phyloP scores from a whole-genome alignment of 2,888 invertebrate genomes.

The Sclerodermus sp. region DNA sequence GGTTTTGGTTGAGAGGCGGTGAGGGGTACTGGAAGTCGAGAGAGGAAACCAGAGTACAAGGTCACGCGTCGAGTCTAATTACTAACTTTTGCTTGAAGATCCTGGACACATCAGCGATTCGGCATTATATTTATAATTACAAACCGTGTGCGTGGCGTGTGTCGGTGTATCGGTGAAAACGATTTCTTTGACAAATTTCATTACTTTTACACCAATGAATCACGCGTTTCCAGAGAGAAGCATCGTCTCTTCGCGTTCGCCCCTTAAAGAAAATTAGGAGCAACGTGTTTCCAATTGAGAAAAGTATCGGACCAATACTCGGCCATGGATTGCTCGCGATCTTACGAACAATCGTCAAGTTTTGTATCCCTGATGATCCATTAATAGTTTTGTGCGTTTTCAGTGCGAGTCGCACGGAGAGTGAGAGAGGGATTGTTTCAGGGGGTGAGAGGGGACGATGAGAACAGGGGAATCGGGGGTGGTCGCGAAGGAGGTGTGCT shows the following conservation, averaged over 20 bases:
- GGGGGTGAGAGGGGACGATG: conserved; percentile 11
- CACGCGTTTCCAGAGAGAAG: too few species aligned
- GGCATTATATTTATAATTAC: too few species aligned
- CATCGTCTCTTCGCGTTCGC: too few species aligned
- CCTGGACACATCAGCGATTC: conserved; percentile 2
- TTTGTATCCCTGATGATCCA: conserved; percentile 26
- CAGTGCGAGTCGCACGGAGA: conserved; percentile 38
- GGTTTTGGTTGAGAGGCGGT: conserved; percentile 37
- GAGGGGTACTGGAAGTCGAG: conserved; percentile 6
- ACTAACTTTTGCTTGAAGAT: conserved; percentile 50
- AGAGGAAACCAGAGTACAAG: conserved; percentile 46
- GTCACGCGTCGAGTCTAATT: conserved; percentile 56
- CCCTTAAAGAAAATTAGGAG: too few species aligned
- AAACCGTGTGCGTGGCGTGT: too few species aligned
- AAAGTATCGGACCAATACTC: too few species aligned
- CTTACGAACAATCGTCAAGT: neutral
- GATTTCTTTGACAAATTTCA: too few species aligned
- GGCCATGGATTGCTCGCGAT: too few species aligned
- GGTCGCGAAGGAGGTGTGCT: conserved; percentile 31
- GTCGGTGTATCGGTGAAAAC: too few species aligned
- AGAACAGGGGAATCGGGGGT: conserved; percentile 8
- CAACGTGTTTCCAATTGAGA: too few species aligned
- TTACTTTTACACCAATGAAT: too few species aligned
- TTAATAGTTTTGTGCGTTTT: conserved; percentile 29
- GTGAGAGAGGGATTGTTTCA: conserved; percentile 21